Conservation (phyloP, 1,140 invertebrate species). For the Drosophila yakuba region DNA sequence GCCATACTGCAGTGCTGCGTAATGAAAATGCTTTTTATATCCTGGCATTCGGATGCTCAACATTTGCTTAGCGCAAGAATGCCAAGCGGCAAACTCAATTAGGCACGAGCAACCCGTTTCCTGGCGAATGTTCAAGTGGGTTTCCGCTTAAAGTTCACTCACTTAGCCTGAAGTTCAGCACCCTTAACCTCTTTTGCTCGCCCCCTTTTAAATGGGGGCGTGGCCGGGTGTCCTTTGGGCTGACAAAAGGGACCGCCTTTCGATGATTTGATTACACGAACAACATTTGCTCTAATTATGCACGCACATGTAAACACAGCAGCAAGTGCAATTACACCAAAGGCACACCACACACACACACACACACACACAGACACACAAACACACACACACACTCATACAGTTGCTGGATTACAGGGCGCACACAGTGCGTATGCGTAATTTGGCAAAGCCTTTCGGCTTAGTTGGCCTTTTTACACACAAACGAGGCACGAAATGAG, state of each 20-base stretch:
- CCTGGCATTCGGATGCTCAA: constrained; percentile 52
- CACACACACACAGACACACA: constrained; percentile 11
- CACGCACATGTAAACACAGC: constrained; percentile 78
- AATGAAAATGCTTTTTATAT: constrained; percentile 76
- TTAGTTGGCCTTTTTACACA: constrained; percentile 40
- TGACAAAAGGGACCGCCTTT: constrained; percentile 27
- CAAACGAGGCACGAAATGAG: constrained; percentile 14
- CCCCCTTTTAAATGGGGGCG: constrained; percentile 19
- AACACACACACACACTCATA: constrained; percentile 5
- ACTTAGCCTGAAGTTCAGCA: constrained; percentile 2
- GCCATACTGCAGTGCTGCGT: constrained; percentile 40
- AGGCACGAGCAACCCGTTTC: constrained; percentile 49
- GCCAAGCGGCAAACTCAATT: constrained; percentile 65
- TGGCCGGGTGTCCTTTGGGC: constrained; percentile 9
- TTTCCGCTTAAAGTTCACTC: constrained; percentile 48
- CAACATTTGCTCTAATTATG: constrained; percentile 79
- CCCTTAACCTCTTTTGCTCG: neutral
- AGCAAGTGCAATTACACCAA: constrained; percentile 73
- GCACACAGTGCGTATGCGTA: constrained; percentile 70
- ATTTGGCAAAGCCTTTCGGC: constrained; percentile 58
- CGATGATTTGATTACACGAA: constrained; percentile 76
- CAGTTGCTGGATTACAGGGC: constrained; percentile 57
- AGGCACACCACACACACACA: constrained; percentile 2
- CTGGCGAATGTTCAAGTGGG: neutral
- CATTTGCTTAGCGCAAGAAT: constrained; percentile 42